Evolutionary conservation across 2,797 vertebrate genomes (phyloP), one percentile per base, ranked within the genome.

Genomic region (Hoplostethus atlanticus): DNA sequence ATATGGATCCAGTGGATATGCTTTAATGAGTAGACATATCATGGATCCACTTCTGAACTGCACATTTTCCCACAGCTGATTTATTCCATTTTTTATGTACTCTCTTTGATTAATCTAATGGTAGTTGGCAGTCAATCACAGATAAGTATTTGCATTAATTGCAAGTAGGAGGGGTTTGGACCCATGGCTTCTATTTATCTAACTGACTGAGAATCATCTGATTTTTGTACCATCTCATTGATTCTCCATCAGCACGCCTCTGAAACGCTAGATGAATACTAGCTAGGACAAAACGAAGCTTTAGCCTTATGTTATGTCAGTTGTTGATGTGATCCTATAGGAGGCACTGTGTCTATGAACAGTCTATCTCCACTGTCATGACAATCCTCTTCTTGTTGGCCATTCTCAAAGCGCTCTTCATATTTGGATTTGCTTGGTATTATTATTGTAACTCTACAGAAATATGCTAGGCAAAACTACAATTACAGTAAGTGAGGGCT

Each of bases 401-500:
- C 38, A 7, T n/a, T 42, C 46, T 16, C 38, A 34, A 53, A 17
- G 9, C 15, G 44, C 21, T 51, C 48, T 58, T 36, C 6, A 8
- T 68, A 65, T 25, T 25, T 53, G 42, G 64, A 77, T 73, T 40
- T 53, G 59, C 42, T 28, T 3, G 9, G 53, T 66, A 64, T 55
- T 63, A 16, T 67, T 75, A 73, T 77, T 80, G 54, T 12, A 12
- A 76, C 60, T 62, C 52, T n/a, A 36, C 50, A 55, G 47, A 70
- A 50, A 68, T 62, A 71, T 50, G 38, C 31, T 10, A 66, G 55
- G 74, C 73, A 72, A 76, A 77, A 77, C 31, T 65, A 67, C 70
- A 79, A 79, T 88, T 79, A 79, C 74, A 70, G 16, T 75, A 73
- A 87, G 74, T 77, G 72, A 62, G 30, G 48, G 52, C 44, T 64